Percentiles rank a stretch among this genome's conserved stretches.
Conservation (phyloP, 2,113 vertebrate species). For the Sula dactylatra region DNA sequence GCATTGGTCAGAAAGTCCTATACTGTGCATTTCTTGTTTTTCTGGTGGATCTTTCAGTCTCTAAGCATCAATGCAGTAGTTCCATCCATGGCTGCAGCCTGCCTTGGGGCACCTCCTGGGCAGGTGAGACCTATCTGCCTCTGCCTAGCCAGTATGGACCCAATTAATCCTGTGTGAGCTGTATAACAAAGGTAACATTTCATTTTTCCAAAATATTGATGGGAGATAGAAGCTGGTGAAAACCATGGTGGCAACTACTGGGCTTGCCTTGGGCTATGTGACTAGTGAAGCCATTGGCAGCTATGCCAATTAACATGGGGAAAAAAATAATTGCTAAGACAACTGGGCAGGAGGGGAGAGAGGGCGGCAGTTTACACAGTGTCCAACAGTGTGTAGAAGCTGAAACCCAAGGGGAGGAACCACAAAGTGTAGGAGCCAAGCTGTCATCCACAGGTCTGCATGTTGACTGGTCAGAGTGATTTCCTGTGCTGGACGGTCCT, state of each 20-base stretch:
- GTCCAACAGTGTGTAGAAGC: neutral
- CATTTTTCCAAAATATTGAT: neutral
- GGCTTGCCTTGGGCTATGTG: neutral
- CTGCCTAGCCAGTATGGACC: neutral
- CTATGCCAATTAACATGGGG: neutral
- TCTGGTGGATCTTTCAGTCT: neutral
- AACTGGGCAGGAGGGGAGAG: neutral
- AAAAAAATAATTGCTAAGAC: neutral
- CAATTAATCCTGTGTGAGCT: neutral
- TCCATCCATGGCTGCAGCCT: neutral
- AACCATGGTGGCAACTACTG: neutral
- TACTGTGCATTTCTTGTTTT: neutral
- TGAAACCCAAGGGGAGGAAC: neutral
- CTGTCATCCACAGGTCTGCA: neutral
- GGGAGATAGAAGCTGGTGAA: neutral
- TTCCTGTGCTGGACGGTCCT: neutral
- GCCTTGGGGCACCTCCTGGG: neutral
- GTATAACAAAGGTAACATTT: neutral
- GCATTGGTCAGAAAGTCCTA: neutral
- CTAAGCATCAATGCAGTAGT: neutral
- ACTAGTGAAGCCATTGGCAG: neutral
- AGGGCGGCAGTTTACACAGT: neutral
- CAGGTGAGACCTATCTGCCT: neutral
- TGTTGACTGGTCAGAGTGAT: rapidly evolving
- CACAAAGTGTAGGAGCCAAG: neutral